A percentile compares a stretch with the other conserved stretches of the same genome.
Evolutionary conservation across 2,888 invertebrate species (phyloP).

Genomic region (Drosophila lutescens): DNA sequence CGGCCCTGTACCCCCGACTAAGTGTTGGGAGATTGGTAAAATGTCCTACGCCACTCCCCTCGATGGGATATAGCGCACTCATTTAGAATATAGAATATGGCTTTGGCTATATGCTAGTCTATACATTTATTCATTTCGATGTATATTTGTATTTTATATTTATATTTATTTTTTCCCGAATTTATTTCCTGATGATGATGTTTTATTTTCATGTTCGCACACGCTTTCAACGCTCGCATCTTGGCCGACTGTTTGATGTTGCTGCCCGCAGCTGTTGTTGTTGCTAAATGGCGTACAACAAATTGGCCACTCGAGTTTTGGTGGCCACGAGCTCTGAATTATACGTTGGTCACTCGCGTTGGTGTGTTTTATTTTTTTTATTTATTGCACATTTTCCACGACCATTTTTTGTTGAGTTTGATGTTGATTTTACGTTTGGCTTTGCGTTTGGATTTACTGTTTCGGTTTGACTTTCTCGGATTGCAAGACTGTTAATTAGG

Average conservation of each 20-base stretch:
- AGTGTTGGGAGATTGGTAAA: conserved; percentile 28
- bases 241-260: conserved; percentile 63
- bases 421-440: conserved; percentile 1
- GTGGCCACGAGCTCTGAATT: conserved; percentile 69
- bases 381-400: conserved; percentile 31
- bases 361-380: conserved; percentile 46
- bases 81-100: conserved; percentile 29
- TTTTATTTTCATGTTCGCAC: conserved; percentile 75
- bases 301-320: conserved; percentile 72
- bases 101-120: conserved; percentile 31
- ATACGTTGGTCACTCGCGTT: conserved; percentile 57
- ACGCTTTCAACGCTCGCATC: conserved; percentile 64
- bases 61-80: conserved; percentile 22
- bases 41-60: conserved; percentile 42
- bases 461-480: conserved; percentile 35
- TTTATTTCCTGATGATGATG: conserved; percentile 78
- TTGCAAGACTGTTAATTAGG: conserved; percentile 67
- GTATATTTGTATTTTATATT: conserved; percentile 44
- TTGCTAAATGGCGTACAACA: conserved; percentile 51
- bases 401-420: conserved; percentile 42
- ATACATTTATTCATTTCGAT: conserved; percentile 43
- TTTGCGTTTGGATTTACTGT: conserved; percentile 10
- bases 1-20: conserved; percentile 17
- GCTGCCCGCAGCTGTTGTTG: conserved; percentile 20
- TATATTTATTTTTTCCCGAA: conserved; percentile 63